Percentiles rank a stretch among this genome's conserved stretches.
phyloP scores from a whole-genome alignment of 2,888 invertebrate species.

The Drosophila melanosoma region DNA sequence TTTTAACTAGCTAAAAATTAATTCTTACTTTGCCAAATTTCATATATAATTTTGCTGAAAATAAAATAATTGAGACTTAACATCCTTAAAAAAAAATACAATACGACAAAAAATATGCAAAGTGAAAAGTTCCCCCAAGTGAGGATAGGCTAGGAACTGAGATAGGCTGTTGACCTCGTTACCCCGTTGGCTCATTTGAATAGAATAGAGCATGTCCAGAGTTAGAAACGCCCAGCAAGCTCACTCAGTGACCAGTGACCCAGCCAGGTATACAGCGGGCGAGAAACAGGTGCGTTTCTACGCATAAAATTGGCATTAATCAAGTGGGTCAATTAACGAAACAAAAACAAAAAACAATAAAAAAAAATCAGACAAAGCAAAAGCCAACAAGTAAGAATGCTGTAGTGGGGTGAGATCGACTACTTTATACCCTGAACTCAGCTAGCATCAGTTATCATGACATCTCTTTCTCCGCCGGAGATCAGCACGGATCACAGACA shows the following conservation, averaged over 20 bases:
- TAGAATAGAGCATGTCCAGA: conserved; percentile 37
- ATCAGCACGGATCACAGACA: too few species aligned
- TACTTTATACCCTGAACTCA: too few species aligned
- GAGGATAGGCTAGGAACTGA: conserved; percentile 3
- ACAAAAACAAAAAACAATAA: conserved; percentile 1
- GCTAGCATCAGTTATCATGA: too few species aligned
- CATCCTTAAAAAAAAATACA: conserved; percentile 11
- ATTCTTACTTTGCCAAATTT: not conserved
- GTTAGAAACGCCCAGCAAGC: conserved; percentile 31
- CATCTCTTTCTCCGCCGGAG: too few species aligned
- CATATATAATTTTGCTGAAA: not conserved
- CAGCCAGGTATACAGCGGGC: conserved; percentile 3
- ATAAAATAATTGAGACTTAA: not conserved
- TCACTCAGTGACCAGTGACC: not conserved
- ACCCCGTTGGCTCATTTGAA: conserved; percentile 22
- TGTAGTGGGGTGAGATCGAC: too few species aligned
- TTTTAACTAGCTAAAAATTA: not conserved
- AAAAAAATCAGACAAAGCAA: not conserved
- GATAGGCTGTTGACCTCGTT: conserved; percentile 58
- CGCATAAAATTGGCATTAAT: conserved; percentile 74
- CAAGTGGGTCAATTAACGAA: conserved; percentile 24
- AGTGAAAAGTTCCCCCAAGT: conserved; percentile 4
- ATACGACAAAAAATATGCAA: conserved; percentile 24
- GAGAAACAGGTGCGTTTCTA: conserved; percentile 37
- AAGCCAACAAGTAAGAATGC: not conserved